Percentiles rank a stretch among this genome's conserved stretches.
phyloP scores from a whole-genome alignment of 2,888 invertebrate genomes.

The Polymixis lichenea region DNA sequence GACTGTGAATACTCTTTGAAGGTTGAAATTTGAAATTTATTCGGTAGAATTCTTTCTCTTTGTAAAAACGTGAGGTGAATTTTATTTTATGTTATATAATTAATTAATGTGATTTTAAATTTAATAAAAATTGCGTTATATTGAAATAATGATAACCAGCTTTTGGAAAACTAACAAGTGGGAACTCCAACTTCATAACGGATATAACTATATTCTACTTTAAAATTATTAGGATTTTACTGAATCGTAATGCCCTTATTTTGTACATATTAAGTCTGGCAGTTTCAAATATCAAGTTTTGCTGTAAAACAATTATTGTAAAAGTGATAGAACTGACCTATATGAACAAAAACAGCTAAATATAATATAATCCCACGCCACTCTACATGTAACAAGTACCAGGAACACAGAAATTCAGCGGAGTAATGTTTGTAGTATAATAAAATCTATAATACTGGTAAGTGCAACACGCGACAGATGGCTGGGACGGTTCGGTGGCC shows the following conservation, averaged over 20 bases:
- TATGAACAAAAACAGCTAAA: background rate
- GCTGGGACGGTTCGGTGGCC: constrained; percentile 72
- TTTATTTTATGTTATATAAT: constrained; percentile 20
- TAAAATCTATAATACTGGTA: constrained; percentile 62
- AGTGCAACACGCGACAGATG: constrained; percentile 70
- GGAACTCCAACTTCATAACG: too few species aligned
- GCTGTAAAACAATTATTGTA: background rate
- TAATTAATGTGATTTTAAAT: constrained; percentile 16
- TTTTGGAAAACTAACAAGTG: background rate
- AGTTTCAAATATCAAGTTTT: background rate
- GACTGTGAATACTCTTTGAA: constrained; percentile 61
- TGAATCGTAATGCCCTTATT: background rate
- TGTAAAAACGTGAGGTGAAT: constrained; percentile 16
- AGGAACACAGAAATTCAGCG: constrained; percentile 22
- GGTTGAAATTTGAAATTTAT: constrained; percentile 53
- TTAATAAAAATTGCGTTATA: constrained; percentile 11
- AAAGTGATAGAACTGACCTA: background rate
- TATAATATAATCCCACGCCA: background rate
- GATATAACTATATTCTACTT: background rate
- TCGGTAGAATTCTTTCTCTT: constrained; percentile 53
- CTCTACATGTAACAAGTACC: constrained; percentile 11
- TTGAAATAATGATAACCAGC: background rate
- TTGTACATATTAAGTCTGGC: background rate
- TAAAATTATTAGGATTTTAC: background rate
- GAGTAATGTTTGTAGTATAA: constrained; percentile 45